A percentile compares a stretch with the other conserved stretches of the same genome.
Evolutionary conservation across 2,113 vertebrate species (phyloP).

Genomic region (Saccopteryx leptura): DNA sequence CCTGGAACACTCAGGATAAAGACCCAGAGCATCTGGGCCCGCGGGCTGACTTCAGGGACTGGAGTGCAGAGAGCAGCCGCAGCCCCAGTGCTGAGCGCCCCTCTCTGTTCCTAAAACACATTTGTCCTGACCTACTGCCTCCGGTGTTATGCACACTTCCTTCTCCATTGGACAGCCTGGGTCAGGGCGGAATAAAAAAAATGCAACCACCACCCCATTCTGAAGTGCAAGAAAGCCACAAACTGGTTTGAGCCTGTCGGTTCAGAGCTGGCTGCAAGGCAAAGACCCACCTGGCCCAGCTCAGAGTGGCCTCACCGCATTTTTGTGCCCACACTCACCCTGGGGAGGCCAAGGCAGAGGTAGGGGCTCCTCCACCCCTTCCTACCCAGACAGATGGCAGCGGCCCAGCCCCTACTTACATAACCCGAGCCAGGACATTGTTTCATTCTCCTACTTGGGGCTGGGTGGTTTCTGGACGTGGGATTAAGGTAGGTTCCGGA

Average conservation of each 20-base stretch:
- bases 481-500: neutral
- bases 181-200: neutral
- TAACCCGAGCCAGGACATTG: neutral
- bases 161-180: neutral
- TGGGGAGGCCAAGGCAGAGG: neutral
- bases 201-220: neutral
- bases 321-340: conserved; percentile 57
- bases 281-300: neutral
- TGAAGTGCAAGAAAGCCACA: neutral
- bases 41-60: neutral
- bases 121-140: neutral
- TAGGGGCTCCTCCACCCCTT: neutral
- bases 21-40: accelerated
- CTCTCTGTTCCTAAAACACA: neutral
- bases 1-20: neutral
- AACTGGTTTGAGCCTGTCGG: conserved; percentile 68
- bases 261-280: conserved; percentile 23
- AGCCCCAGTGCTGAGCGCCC: neutral
- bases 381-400: neutral
- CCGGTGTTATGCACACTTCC: neutral
- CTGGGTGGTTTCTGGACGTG: neutral
- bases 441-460: neutral
- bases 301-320: conserved; percentile 49
- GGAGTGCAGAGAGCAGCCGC: neutral
- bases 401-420: neutral